These are phyloP conservation scores for Darevskia nairensis DNA, from an alignment of 2,797 vertebrate species.

Conservation along the genomic window DNA sequence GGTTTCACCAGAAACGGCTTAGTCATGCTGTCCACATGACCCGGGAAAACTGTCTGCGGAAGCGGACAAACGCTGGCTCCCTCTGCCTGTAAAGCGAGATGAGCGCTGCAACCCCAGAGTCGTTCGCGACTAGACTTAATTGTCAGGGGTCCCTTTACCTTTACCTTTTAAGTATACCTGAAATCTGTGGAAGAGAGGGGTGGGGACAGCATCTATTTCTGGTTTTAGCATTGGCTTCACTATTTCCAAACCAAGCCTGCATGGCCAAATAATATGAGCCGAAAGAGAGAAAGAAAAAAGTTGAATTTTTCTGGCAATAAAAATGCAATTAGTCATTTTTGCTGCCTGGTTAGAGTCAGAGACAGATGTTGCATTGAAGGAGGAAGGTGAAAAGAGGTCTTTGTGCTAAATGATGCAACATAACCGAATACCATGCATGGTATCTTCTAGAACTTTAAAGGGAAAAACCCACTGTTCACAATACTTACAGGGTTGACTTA, in stretches of 20 bases:
- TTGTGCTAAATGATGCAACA: constrained; percentile 72
- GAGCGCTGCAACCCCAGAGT: too few species aligned
- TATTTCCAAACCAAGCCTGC: constrained; percentile 32
- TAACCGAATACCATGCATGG: constrained; percentile 69
- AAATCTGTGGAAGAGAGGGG: constrained; percentile 5
- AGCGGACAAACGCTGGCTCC: too few species aligned
- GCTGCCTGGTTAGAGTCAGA: constrained; percentile 39
- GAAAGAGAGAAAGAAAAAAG: constrained; percentile 33
- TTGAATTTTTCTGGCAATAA: constrained; percentile 48
- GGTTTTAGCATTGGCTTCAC: constrained; percentile 24
- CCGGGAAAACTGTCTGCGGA: too few species aligned
- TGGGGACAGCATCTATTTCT: constrained; percentile 9
- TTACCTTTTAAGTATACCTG: constrained; percentile 15
- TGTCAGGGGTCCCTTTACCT: too few species aligned
- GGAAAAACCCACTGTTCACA: constrained; percentile 30
- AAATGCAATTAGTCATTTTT: constrained; percentile 52
- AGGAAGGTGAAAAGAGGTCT: constrained; percentile 65
- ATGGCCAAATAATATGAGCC: constrained; percentile 31
- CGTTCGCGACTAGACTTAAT: too few species aligned
- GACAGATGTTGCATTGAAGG: constrained; percentile 54
- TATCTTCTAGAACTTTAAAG: constrained; percentile 60
- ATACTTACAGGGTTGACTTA: constrained; percentile 52
- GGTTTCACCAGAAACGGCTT: too few species aligned
- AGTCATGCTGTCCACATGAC: too few species aligned
- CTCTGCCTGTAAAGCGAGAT: too few species aligned